Base-by-base conservation (phyloP, 1,140 invertebrate genomes). In the Mesaphorura yosii region DNA sequence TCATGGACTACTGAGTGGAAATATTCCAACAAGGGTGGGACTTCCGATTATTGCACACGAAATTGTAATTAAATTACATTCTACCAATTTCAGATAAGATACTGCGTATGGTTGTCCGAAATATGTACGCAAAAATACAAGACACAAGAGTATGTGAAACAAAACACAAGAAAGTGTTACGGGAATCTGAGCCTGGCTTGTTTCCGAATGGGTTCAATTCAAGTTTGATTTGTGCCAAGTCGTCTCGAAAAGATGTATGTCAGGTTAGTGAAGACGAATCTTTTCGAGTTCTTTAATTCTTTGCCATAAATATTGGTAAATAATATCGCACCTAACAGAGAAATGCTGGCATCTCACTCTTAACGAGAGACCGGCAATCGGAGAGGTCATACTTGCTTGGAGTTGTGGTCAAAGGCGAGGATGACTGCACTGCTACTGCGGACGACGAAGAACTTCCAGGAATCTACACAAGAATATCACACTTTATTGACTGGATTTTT, bases 201-300 rank as follows among this genome's bases (percentile, higher is more conserved):
- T 50, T 50, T 39, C 48, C 48, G 1, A 20, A 25, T 19, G 48
- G 48, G 3, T 50, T 50, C 14, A 38, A 50, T n/a, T 50, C 48
- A 3, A 39, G 34, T 28, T 39, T 50, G 12, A 17, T 50, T 0
- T 50, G 48, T n/a, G 48, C 40, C 0, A 50, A 50, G 28, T 25
- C 19, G 1, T 34, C 31, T 10, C 31, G 31, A 10, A n/a, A n/a
- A 34, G 10, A n/a, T 10, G 10, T 34, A n/a, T 34, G 31, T n/a
- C 31, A 34, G 31, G 31, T 34, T 10, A 34, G n/a, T 10, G 10
- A 10, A 10, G n/a, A n/a, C 31, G 10, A 10, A 10, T 34, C 10
- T 34, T n/a, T 34, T 34, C 31, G n/a, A 34, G n/a, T 10, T 34
- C 10, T 34, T 34, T 10, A 10, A 34, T n/a, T 10, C n/a, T 34